Base-by-base conservation (phyloP, 2,113 vertebrate genomes). In the Eretmodus cyanostictus region DNA sequence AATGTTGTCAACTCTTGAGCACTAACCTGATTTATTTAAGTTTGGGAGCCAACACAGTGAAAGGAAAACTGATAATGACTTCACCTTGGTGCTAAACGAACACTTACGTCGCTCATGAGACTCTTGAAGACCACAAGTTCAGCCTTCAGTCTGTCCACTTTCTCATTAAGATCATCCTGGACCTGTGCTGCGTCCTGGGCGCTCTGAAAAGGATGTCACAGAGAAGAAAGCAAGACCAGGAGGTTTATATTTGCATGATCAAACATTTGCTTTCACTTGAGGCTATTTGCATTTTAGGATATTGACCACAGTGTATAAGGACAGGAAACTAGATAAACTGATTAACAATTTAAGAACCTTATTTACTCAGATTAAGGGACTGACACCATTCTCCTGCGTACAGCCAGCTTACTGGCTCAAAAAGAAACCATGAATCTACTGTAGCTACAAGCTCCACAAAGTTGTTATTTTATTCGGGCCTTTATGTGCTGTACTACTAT, bases 111-210 rank as follows among this genome's bases (percentile, higher is more conserved):
- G 90, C 96, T 98, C 98, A 99, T 98, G 89, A 99, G 97, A 91
- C 98, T 98, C 95, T 99, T 99, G 95, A 98, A 99, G 91, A 99
- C 98, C 92, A 99, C 98, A 4, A 99, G 97, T 81, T 99, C 99
- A 1, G 98, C 97, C 93, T 99, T 99, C 91, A 99, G 96, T 73
- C 97, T 94, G 94, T 99, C 98, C 9, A 99, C 98, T 94, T 98
- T 99, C 93, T 98, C 97, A 1, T 94, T 98, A 87, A 99, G 91
- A 93, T 99, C 97, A 82, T 97, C 97, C 93, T 98, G 98, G 73
- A 98, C 94, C 86, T 96, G 97, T 19, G 98, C 96, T 0, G 99
- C 98, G 84, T 99, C 98, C 90, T 96, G 96, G 0, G 97, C 97
- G 2, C 96, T 98, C 99, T 99, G 95, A 51, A 3, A 16, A 53